Evolutionary conservation across 2,113 vertebrate genomes (phyloP).

Genomic region (Caretta caretta): DNA sequence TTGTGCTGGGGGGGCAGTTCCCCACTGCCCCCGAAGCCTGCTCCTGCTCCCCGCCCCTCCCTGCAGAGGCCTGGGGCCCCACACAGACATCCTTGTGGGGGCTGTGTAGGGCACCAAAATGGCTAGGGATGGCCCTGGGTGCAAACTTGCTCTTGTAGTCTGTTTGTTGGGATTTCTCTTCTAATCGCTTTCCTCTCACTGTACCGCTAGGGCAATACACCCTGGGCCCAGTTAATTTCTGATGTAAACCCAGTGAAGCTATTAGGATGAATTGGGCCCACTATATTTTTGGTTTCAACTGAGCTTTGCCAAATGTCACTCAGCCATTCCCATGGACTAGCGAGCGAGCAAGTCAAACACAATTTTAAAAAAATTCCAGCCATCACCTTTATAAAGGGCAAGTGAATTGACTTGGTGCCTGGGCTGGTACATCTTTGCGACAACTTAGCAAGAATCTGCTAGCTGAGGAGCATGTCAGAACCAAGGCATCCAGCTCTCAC

Average conservation of each 20-base stretch:
- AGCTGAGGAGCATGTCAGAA: background rate
- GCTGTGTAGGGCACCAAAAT: too few relatives aligned
- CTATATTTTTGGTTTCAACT: background rate
- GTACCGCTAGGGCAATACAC: background rate
- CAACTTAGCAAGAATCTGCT: background rate
- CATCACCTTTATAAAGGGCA: background rate
- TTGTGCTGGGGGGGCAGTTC: too few relatives aligned
- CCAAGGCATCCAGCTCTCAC: background rate
- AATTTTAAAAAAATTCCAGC: background rate
- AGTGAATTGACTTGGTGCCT: background rate
- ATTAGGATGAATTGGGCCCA: background rate
- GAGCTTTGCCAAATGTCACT: slow-evolving; percentile 20
- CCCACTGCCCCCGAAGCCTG: too few relatives aligned
- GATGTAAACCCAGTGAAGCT: background rate
- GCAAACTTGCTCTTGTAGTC: background rate
- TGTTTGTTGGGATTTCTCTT: background rate
- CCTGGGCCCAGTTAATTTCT: fast-evolving
- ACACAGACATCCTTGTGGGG: too few relatives aligned
- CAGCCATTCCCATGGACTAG: background rate
- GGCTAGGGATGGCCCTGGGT: too few relatives aligned
- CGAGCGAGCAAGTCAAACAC: background rate
- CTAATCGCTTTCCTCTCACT: background rate
- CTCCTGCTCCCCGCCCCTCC: too few relatives aligned
- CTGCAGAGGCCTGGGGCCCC: too few relatives aligned
- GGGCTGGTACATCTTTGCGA: background rate